Evolutionary conservation across 2,797 vertebrate species (phyloP).

Genomic region (Poeciliopsis gracilis): DNA sequence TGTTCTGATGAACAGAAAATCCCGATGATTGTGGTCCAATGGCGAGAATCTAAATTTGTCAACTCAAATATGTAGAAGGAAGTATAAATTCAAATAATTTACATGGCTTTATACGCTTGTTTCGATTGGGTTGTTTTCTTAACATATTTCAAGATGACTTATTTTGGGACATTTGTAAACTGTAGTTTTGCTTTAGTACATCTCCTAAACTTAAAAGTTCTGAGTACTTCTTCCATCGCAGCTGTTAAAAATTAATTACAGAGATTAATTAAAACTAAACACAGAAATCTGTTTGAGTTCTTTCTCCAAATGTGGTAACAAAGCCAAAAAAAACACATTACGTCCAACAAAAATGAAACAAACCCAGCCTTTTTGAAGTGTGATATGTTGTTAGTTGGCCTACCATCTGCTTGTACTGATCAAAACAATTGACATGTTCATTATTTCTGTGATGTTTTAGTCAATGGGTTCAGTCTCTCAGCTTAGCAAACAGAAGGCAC

Average conservation of each 20-base stretch:
- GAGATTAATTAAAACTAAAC: constrained; percentile 26
- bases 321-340: constrained; percentile 32
- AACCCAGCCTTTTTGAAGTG: constrained; percentile 37
- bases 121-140: background rate
- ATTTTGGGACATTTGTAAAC: background rate
- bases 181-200: background rate
- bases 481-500: constrained; percentile 40
- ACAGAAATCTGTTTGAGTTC: constrained; percentile 29
- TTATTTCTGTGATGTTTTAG: constrained; percentile 61
- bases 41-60: background rate
- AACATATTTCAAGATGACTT: background rate
- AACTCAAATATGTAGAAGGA: background rate
- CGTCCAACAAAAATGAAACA: constrained; percentile 35
- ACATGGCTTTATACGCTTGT: background rate
- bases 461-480: constrained; percentile 38
- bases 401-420: constrained; percentile 55
- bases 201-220: constrained; percentile 3
- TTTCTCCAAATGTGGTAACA: constrained; percentile 30
- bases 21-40: background rate
- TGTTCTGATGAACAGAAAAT: too few relatives aligned
- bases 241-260: constrained; percentile 32
- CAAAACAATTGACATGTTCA: constrained; percentile 50
- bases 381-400: constrained; percentile 34
- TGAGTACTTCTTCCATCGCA: background rate
- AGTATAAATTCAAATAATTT: background rate